Conservation (phyloP, 2,797 vertebrate species). For the Sciurus vulgaris region DNA sequence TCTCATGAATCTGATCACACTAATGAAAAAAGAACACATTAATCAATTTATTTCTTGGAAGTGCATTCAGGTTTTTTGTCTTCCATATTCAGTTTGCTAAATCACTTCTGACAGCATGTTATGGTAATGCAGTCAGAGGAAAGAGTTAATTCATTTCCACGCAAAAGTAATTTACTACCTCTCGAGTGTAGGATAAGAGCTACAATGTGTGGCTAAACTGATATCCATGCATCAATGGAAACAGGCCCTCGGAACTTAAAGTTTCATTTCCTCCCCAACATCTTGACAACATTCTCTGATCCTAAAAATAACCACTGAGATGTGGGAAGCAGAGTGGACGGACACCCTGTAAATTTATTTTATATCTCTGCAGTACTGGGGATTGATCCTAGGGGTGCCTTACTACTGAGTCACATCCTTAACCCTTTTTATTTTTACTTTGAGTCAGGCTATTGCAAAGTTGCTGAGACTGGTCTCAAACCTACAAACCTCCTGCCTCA, state of each 20-base stretch:
- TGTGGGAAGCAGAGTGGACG: conserved; percentile 61
- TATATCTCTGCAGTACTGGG: no score
- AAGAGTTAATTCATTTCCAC: conserved; percentile 76
- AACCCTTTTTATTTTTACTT: no score
- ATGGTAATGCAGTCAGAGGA: conserved; percentile 53
- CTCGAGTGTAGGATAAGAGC: conserved; percentile 62
- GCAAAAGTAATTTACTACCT: conserved; percentile 65
- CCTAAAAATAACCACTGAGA: conserved; percentile 66
- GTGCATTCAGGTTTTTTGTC: conserved; percentile 42
- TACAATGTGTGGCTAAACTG: conserved; percentile 61
- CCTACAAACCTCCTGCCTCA: no score
- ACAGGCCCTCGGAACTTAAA: conserved; percentile 69
- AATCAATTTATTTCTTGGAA: conserved; percentile 72
- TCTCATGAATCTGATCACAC: conserved; percentile 47
- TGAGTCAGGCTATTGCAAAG: no score
- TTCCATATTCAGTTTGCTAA: conserved; percentile 63
- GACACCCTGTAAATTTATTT: background rate
- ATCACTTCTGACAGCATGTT: conserved; percentile 68
- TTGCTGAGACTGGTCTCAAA: no score
- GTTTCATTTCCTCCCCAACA: conserved; percentile 68
- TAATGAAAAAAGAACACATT: conserved; percentile 62
- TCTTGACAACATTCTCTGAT: conserved; percentile 78
- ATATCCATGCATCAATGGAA: conserved; percentile 80
- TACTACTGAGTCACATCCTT: no score
- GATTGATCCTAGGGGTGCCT: no score